These are phyloP conservation scores for Gephyroberyx darwinii DNA, from an alignment of 2,797 vertebrate genomes.

Conservation along the genomic window DNA sequence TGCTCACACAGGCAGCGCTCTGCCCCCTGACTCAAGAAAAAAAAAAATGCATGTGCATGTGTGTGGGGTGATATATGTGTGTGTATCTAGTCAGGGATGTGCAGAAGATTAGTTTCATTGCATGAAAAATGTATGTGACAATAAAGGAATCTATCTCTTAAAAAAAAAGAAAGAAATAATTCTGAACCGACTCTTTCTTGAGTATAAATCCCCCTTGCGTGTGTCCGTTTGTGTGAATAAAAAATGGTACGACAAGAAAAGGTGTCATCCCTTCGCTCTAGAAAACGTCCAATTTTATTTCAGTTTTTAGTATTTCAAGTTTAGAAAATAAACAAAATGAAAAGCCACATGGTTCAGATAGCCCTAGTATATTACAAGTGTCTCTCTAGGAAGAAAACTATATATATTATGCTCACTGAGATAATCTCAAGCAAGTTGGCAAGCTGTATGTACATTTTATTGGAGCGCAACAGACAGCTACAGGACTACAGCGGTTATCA, in stretches of 20 bases:
- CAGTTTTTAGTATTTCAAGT: background rate
- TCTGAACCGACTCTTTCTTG: too few relatives aligned
- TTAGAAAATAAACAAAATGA: slow-evolving; percentile 1
- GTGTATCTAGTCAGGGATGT: too few relatives aligned
- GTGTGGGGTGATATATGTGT: too few relatives aligned
- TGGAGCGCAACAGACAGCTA: background rate
- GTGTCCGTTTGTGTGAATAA: background rate
- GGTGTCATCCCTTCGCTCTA: background rate
- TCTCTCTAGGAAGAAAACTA: background rate
- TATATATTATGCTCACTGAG: too few relatives aligned
- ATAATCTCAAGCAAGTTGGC: background rate
- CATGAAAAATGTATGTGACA: too few relatives aligned
- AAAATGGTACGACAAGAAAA: background rate
- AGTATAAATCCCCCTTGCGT: too few relatives aligned
- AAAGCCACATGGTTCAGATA: background rate
- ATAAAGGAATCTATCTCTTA: too few relatives aligned
- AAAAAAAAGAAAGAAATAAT: too few relatives aligned
- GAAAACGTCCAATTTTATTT: slow-evolving; percentile 2
- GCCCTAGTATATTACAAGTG: background rate
- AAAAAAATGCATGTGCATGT: too few relatives aligned
- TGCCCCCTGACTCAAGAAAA: too few relatives aligned
- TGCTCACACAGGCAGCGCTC: too few relatives aligned
- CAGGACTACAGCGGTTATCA: background rate
- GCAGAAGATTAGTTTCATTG: too few relatives aligned
- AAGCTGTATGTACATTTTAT: background rate